phyloP scores from a whole-genome alignment of 2,797 vertebrate genomes.

The Amblyraja radiata region DNA sequence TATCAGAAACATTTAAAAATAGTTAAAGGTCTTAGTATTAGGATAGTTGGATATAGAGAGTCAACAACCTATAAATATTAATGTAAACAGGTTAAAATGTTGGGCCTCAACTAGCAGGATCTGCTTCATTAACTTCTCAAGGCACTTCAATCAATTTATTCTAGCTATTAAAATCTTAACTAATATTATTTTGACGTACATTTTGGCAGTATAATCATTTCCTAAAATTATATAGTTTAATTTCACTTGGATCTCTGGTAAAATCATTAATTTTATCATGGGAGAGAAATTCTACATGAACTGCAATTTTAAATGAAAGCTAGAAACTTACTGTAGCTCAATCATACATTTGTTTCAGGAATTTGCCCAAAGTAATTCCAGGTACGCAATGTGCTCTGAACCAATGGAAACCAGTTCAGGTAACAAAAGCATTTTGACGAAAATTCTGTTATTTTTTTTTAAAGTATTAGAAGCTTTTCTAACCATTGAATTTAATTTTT shows the following conservation, averaged over 20 bases:
- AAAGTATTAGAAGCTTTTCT: background rate
- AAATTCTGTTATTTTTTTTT: background rate
- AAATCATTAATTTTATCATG: background rate
- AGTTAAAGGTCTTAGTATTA: no score
- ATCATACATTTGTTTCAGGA: constrained; percentile 48
- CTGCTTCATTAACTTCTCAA: background rate
- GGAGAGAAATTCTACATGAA: background rate
- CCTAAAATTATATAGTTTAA: background rate
- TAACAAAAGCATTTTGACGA: constrained; percentile 43
- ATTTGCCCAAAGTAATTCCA: constrained; percentile 41
- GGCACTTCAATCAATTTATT: background rate
- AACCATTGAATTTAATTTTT: background rate
- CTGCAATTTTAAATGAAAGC: background rate
- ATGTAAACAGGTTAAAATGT: no score
- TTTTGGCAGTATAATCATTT: background rate
- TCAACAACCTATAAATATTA: no score
- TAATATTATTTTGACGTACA: background rate
- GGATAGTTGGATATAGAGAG: no score
- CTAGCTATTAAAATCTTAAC: background rate
- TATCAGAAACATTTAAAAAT: no score
- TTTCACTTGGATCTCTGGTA: background rate
- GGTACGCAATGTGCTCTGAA: constrained; percentile 46
- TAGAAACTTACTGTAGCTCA: background rate
- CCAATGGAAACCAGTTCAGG: constrained; percentile 53
- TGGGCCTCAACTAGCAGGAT: no score